Evolutionary conservation across 2,797 vertebrate genomes (phyloP), one percentile per base, ranked within the genome.

Genomic region (Margarornis squamiger): DNA sequence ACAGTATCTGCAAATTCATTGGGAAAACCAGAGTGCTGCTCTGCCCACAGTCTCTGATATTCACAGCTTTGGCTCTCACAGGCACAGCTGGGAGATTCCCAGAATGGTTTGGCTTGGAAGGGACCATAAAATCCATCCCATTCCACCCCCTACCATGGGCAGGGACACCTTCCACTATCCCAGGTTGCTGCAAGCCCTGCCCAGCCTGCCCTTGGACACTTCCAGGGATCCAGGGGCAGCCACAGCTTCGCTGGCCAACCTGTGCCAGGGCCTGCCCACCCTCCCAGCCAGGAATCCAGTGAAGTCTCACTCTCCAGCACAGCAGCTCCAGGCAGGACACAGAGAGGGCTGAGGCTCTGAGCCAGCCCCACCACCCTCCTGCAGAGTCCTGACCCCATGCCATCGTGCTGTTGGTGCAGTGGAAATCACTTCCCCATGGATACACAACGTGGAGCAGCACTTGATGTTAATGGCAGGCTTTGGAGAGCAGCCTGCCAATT

Each of bases 351-450:
- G 23, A 34, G 62, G 48, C 51, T 71, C 73, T 51, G 59, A 68
- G 41, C 7, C 43, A 30, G 66, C 30, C 54, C 58, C 49, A 36
- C 9, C 4, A 2, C 26, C 14, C 9, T 4, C 5, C 34, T 43
- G 49, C 61, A 0, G 0, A 24, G 32, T 34, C 55, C 57, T 12
- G 4, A 57, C 10, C 71, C 67, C 43, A 10, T 58, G 43, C 36
- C 94, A 32, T 1, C 14, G 8, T 1, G 1, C 1, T 29, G 32
- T 0, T 43, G 45, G 24, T 10, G 9, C 1, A n/a, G 10, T 14
- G 11, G 20, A n/a, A 41, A 19, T 27, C 2, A 17, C 49, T n/a
- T 72, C 63, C 36, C 58, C 2, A 2, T 0, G 20, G 61, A 71
- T 7, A 24, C 5, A 1, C 4, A 23, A 27, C 1, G 6, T 9